Base-by-base conservation (phyloP, 2,888 invertebrate species). In the Creontiades dilutus region DNA sequence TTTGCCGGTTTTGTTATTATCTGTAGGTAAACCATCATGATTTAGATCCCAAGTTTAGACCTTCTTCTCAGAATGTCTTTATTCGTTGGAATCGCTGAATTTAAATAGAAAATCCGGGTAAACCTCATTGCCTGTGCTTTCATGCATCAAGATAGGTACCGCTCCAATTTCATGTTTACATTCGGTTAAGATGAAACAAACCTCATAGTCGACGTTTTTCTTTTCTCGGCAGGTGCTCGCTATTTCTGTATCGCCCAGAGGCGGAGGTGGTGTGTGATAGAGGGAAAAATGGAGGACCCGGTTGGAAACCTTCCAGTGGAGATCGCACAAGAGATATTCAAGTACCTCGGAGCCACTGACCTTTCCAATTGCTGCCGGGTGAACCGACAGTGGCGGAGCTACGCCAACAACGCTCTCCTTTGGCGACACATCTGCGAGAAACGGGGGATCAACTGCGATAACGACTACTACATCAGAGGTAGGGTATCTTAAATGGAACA, bases 251-350 rank as follows among this genome's bases (percentile, higher is more conserved):
- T 13, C 68, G 13, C 23, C 68, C 23, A 23, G 68, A 23, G 68
- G 47, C 28, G 46, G 19, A 78, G 47, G 78, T 14, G 78, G 86
- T 57, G 0, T 11, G 19, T 9, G 75, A 12, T 28, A 37, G 78
- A 37, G 78, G 55, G 23, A 27, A 85, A 85, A 80, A 88, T 88
- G 88, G 90, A 90, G 88, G 91, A 91, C 48, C 80, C 90, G 28
- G 57, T 91, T 86, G 90, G 90, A 88, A 90, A 76, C 81, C 90
- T 91, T 75, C 91, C 91, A 61, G 78, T 89, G 23, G 90, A 91
- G 57, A 80, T 91, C 16, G 90, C 90, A 13, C 90, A 89, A 55
- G 90, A 90, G 89, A 91, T 91, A 90, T 90, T 91, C 75, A 91
- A 90, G 80, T 91, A 90, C 61, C 81, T 91, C 47, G 86, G 87